Base-by-base conservation (phyloP, 2,888 invertebrate species). In the Pediacus dermestoides region DNA sequence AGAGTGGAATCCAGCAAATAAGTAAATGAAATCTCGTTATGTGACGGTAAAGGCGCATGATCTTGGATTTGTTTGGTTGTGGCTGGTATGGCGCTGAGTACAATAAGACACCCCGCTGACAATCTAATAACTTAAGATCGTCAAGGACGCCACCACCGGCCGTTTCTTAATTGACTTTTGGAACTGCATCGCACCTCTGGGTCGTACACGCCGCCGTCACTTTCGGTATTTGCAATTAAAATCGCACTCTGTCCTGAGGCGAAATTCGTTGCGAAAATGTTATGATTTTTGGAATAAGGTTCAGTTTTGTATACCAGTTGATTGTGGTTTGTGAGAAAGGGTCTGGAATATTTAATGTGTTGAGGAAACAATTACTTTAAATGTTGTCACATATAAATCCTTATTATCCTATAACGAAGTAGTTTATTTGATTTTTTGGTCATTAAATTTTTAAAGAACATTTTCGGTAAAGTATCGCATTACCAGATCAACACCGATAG, bases 91-190 rank as follows among this genome's bases (percentile, higher is more conserved):
- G 37, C 40, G 41, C 38, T 34, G 43, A 46, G 46, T 39, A 53
- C 51, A 56, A 55, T 56, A 40, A 46, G 55, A 47, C 48, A 44
- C 48, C 59, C 57, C 45, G 59, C 56, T 55, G 57, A 40, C 50
- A 53, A 55, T 55, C 56, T 59, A 59, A 59, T 58, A 58, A 59
- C 57, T 50, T 44, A 40, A 46, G 39, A 44, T 36, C 42, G 44
- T 47, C 53, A 52, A 52, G 52, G 52, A 39, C 50, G 48, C 52
- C 52, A 49, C 50, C 53, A 44, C 53, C 46, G 53, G 48, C 49
- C 44, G 46, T 46, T 47, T 37, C 45, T 47, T 55, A 55, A 55
- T 53, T 55, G 55, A 53, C 53, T 55, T 55, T 55, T 48, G 50
- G 53, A 54, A 46, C 50, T 47, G 49, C 50, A 52, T 55, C 46